Evolutionary conservation across 1,140 invertebrate species (phyloP).

Genomic region (Brevipalpus yothersi): DNA sequence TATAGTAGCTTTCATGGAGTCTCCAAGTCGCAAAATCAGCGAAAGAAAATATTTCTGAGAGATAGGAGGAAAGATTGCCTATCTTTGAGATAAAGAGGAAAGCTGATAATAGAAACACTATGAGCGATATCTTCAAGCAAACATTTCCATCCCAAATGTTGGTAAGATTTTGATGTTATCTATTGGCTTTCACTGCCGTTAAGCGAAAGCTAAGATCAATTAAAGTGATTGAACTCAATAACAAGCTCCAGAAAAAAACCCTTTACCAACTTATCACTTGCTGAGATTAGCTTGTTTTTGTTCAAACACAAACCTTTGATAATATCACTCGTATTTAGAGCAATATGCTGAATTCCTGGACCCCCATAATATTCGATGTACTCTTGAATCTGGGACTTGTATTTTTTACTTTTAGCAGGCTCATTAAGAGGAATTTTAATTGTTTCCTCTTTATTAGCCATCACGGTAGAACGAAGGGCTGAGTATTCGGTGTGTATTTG

Average conservation of each 20-base stretch:
- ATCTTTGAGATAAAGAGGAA: too few species aligned
- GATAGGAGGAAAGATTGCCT: too few species aligned
- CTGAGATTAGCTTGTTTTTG: background rate
- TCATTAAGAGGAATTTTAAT: conserved; percentile 98
- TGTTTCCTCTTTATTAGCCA: conserved; percentile 92
- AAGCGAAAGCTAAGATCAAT: background rate
- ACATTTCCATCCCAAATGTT: too few species aligned
- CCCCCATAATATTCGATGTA: conserved; percentile 96
- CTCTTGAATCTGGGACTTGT: conserved; percentile 89
- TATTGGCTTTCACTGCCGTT: too few species aligned
- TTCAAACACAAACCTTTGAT: conserved; percentile 35
- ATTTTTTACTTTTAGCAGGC: conserved; percentile 69
- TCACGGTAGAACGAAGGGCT: conserved; percentile 77
- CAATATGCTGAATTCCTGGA: conserved; percentile 92
- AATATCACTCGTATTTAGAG: conserved; percentile 77
- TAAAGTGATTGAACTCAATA: background rate
- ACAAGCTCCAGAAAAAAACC: background rate
- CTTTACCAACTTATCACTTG: background rate
- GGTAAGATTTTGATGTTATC: too few species aligned
- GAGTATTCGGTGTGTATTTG: conserved; percentile 93
- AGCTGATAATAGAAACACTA: too few species aligned
- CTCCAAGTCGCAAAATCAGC: too few species aligned
- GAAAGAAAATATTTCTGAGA: too few species aligned
- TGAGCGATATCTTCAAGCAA: too few species aligned
- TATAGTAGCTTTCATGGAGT: too few species aligned